Conservation (phyloP, 2,888 invertebrate species). For the Xanthorhoe spadicearia region DNA sequence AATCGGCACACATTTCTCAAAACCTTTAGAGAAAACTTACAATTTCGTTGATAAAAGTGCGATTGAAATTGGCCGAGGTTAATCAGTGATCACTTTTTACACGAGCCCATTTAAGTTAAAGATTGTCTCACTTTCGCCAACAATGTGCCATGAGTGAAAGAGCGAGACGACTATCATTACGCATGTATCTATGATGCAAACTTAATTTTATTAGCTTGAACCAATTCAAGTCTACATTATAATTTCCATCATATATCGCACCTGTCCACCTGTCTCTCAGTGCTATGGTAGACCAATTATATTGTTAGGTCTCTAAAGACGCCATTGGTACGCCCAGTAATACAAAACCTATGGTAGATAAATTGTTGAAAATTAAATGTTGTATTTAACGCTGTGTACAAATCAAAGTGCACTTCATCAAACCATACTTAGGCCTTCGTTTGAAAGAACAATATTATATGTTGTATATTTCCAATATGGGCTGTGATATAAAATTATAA, state of each 20-base stretch:
- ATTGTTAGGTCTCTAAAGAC: conserved; percentile 32
- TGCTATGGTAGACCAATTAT: conserved; percentile 34
- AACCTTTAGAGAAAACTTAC: conserved; percentile 29
- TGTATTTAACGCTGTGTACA: conserved; percentile 83
- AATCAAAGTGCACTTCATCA: conserved; percentile 83
- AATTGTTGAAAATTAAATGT: conserved; percentile 76
- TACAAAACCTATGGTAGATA: conserved; percentile 71
- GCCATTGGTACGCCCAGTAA: conserved; percentile 57
- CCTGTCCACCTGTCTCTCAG: conserved; percentile 13
- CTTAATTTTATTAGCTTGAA: background rate
- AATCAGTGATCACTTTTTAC: background rate
- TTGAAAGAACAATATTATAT: conserved; percentile 80
- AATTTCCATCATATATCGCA: conserved; percentile 7
- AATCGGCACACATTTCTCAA: conserved; percentile 30
- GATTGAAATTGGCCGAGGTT: conserved; percentile 10
- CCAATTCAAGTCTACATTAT: background rate
- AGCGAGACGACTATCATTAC: conserved; percentile 15
- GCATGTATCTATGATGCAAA: conserved; percentile 4
- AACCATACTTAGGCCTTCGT: conserved; percentile 77
- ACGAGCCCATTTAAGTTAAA: background rate
- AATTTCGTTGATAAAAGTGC: conserved; percentile 4
- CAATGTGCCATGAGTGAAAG: conserved; percentile 30
- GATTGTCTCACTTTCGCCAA: conserved; percentile 29
- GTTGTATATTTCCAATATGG: conserved; percentile 90
- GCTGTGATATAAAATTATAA: conserved; percentile 90